These are phyloP conservation scores for Okamejei kenojei DNA, from an alignment of 2,797 vertebrate species.

Conservation along the genomic window DNA sequence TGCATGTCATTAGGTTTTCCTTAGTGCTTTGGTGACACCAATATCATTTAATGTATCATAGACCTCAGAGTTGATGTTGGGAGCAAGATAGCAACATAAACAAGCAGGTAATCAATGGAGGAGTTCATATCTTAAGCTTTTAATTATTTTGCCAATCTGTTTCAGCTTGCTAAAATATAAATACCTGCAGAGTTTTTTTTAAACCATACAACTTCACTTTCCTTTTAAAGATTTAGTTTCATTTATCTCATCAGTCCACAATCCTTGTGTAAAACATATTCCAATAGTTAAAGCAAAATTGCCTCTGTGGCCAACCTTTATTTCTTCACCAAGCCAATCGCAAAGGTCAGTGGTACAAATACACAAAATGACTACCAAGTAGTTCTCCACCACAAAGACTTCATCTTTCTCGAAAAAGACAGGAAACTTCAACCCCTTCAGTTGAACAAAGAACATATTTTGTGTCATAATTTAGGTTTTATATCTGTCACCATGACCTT, in stretches of 20 bases:
- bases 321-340: not conserved
- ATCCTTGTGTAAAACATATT: not conserved
- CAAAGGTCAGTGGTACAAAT: not conserved
- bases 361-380: not conserved
- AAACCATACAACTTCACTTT: not conserved
- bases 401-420: not conserved
- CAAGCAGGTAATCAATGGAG: not conserved
- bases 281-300: not conserved
- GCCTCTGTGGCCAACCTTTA: not conserved
- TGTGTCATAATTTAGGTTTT: not conserved
- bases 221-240: not conserved
- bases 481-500: not conserved
- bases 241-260: not conserved
- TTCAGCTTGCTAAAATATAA: not conserved
- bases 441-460: not conserved
- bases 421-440: not conserved
- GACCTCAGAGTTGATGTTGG: not conserved
- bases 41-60: not conserved
- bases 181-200: not conserved
- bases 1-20: not conserved
- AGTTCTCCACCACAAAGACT: not conserved
- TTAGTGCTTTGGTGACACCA: not conserved
- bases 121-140: not conserved
- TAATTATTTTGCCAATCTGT: slow-evolving; percentile 6
- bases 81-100: not conserved